Conservation (phyloP, 2,797 vertebrate species). For the Eulemur coronatus region DNA sequence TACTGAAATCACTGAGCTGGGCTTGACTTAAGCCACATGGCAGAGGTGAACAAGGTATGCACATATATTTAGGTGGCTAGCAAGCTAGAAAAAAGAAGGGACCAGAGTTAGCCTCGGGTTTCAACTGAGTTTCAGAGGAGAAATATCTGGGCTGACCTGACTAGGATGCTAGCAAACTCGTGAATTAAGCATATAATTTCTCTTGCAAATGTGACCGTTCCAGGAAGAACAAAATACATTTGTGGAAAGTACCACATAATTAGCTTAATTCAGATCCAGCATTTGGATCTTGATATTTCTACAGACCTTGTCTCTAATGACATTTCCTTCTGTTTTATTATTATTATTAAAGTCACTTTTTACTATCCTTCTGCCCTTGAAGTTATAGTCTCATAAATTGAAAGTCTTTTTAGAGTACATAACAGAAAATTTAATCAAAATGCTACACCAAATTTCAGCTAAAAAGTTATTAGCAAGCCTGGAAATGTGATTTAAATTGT, state of each 20-base stretch:
- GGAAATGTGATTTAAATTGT: neutral
- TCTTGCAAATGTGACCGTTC: neutral
- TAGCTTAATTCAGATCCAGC: neutral
- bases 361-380: neutral
- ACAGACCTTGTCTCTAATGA: neutral
- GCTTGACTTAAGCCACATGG: neutral
- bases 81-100: neutral
- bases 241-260: neutral
- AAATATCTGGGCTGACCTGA: neutral
- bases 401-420: neutral
- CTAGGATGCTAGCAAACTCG: neutral
- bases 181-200: neutral
- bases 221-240: neutral
- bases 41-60: neutral
- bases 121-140: neutral
- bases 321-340: neutral
- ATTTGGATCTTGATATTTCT: neutral
- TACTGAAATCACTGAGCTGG: neutral
- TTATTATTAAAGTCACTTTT: conserved; percentile 25
- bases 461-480: neutral
- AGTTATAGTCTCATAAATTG: neutral
- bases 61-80: neutral
- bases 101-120: neutral
- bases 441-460: neutral
- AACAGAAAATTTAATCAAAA: conserved; percentile 52